Percentiles rank a stretch among this genome's conserved stretches.
Conservation (phyloP, 1,140 invertebrate genomes). For the Aphelenchoides avenae region DNA sequence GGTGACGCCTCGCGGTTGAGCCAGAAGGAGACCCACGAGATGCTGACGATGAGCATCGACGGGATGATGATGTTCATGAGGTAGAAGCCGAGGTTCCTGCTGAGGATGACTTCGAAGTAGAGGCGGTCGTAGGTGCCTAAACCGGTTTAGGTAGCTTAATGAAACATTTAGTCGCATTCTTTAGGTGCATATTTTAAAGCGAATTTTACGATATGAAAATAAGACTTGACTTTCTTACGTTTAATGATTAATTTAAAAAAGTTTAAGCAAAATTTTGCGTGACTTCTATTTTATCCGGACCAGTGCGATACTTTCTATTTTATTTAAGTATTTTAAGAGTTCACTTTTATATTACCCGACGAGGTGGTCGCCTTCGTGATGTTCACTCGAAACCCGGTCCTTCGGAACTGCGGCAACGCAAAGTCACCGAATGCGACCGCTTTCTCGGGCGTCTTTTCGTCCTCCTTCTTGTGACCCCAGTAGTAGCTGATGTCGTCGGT, state of each 20-base stretch:
- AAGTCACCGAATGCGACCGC: slow-evolving; percentile 51
- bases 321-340: too few species aligned
- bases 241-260: too few species aligned
- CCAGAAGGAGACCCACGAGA: slow-evolving; percentile 83
- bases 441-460: slow-evolving; percentile 19
- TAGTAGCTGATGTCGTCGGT: slow-evolving; percentile 44
- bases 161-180: too few species aligned
- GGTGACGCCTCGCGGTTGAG: slow-evolving; percentile 60
- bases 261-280: too few species aligned
- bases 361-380: slow-evolving; percentile 50
- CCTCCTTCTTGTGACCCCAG: slow-evolving; percentile 29
- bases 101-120: slow-evolving; percentile 79
- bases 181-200: too few species aligned
- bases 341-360: too few species aligned
- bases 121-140: slow-evolving; percentile 57
- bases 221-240: too few species aligned
- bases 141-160: too few species aligned
- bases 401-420: slow-evolving; percentile 50
- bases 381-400: slow-evolving; percentile 50
- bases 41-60: slow-evolving; percentile 85
- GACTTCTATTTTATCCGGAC: too few species aligned
- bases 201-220: too few species aligned
- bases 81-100: slow-evolving; percentile 96
- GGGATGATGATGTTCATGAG: slow-evolving; percentile 99
- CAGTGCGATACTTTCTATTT: too few species aligned